Evolutionary conservation across 2,113 vertebrate genomes (phyloP), one percentile per base, ranked within the genome.

Genomic region (Forbesichthys papilliferus): DNA sequence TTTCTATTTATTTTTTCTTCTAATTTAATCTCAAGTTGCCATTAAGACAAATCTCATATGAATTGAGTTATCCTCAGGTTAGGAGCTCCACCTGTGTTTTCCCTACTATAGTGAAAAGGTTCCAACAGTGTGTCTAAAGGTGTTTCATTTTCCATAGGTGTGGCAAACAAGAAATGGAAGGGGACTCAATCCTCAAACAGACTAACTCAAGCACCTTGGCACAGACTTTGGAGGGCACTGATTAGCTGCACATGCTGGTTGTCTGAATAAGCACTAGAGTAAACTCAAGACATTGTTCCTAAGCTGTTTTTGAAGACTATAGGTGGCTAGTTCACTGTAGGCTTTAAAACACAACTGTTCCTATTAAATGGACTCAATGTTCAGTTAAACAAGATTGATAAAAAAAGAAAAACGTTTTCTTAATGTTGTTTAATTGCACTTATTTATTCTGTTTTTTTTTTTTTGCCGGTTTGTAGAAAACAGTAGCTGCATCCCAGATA

Each of bases 141-240:
- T 42, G 3, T 5, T 42, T 42, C 6, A 42, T 42, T 12, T 81
- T 78, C 74, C 48, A 14, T 69, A 95, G 94, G 92, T 94, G 94
- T 82, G 92, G 92, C 89, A 96, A 96, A 88, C 94, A 94, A 91
- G 95, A 95, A 84, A 90, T 93, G 68, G 94, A 95, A 87, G 92
- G 88, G 53, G 94, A 93, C 72, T 76, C 92, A 79, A 87, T 94
- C 84, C 90, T 94, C 85, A 95, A 92, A 94, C 93, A 93, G 92
- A 92, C 95, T 90, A 93, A 92, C 87, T 94, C 94, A 89, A 93
- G 94, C 94, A 92, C 93, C 91, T 89, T 94, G 94, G 92, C 94
- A 95, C 94, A 95, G 92, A 93, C 93, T 90, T 92, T 95, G 93
- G 96, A 97, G 78, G 93, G 94, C 92, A 92, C 92, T 66, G 87